Evolutionary conservation across 2,113 vertebrate genomes (phyloP), one percentile per base, ranked within the genome.

Genomic region (Chinchilla lanigera): DNA sequence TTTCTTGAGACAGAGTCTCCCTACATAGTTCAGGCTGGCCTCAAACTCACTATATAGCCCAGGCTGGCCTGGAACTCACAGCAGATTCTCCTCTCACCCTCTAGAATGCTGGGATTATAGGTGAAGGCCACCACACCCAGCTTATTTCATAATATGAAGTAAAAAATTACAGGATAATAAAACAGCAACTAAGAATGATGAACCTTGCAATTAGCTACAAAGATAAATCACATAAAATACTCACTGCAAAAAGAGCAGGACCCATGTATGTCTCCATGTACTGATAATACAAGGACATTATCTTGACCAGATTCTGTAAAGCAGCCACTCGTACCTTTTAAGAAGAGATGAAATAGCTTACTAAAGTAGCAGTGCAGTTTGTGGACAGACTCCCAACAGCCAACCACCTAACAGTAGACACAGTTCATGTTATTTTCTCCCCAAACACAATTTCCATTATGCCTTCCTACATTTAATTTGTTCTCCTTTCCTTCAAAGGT

Each of bases 251-350:
- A 73, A 99, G 99, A 26, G 99, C 99, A 1, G 99, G 99, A 1
- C 99, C 99, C 99, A 99, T 99, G 95, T 99, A 99, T 0, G 99
- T 99, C 98, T 99, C 99, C 99, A 99, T 99, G 88, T 99, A 99
- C 95, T 99, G 99, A 56, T 99, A 99, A 97, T 99, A 99, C 91
- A 99, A 99, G 73, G 99, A 99, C 99, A 99, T 99, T 93, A 99
- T 99, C 99, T 99, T 99, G 98, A 99, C 99, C 99, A 99, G 98
- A 98, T 99, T 99, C 99, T 99, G 99, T 44, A 99, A 96, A 47
- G 99, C 99, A 92, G 99, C 99, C 98, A 99, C 99, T 67, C 99
- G 99, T 96, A 99, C 99, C 99, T 99, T 97, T 47, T 71, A 20
- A 0, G 78, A 71, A 88, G 28, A 80, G 8, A 94, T 61, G 58